Base-by-base conservation (phyloP, 2,797 vertebrate species). In the Crenuchus spilurus region DNA sequence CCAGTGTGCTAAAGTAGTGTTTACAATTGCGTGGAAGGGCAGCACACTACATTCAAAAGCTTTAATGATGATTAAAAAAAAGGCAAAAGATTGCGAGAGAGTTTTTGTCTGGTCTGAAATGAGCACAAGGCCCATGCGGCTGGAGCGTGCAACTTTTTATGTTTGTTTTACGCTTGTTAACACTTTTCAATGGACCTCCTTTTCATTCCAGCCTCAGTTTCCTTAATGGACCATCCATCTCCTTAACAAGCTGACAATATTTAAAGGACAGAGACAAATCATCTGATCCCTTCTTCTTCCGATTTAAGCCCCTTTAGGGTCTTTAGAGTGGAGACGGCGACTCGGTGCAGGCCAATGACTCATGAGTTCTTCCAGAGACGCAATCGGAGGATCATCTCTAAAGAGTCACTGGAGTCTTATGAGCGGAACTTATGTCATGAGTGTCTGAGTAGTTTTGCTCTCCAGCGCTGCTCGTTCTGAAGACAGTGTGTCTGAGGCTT, bases 81-180 rank as follows among this genome's bases (percentile, higher is more conserved):
- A 37, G 4, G 31, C 13, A 51, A 54, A 49, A 58, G 63, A 85
- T 78, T 63, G 79, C 54, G 37, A 42, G 55, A 77, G 42, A 61
- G 63, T 66, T 62, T 66, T 62, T 70, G 82, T 84, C 70, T 74
- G 39, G 48, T 62, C 39, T 63, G 63, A 79, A 78, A 84, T 54
- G 2, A 46, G 33, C 31, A 52, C 18, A 13, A 41, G 63, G 22
- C 48, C 64, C 31, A 30, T 64, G 70, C 66, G 82, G 80, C 69
- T 82, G 65, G 20, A 65, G 39, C 24, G 79, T 4, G 9, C 46
- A 70, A 74, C 57, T 63, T 9, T 65, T 55, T 31, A 66, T 64
- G 26, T 67, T 63, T 71, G 52, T 63, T 80, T 78, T 64, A 76
- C 18, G 68, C 72, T 81, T 72, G 74, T 67, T 74, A 74, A 67